Conservation (phyloP, 2,888 invertebrate genomes). For the Nephrocerus scutellatus region DNA sequence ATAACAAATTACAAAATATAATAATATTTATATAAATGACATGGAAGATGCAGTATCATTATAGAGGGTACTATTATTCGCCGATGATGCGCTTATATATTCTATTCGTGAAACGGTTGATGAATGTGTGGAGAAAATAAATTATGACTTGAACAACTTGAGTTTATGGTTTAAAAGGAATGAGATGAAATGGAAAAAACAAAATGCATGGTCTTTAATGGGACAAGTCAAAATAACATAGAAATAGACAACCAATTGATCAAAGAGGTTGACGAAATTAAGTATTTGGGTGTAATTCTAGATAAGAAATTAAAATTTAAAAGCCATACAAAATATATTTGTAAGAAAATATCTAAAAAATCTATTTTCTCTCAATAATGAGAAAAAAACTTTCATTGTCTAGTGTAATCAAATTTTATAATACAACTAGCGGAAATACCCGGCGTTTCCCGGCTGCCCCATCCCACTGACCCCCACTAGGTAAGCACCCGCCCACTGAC, state of each 20-base stretch:
- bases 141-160: not conserved
- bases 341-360: conserved; percentile 4
- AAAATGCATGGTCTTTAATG: not conserved
- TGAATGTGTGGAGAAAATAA: not conserved
- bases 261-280: not conserved
- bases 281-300: conserved; percentile 1
- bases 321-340: conserved; percentile 3
- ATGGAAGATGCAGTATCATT: no score
- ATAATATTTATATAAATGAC: no score
- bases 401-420: no score
- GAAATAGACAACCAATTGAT: not conserved
- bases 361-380: not conserved
- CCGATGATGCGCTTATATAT: not conserved
- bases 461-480: no score
- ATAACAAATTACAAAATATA: not conserved
- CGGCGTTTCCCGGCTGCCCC: no score
- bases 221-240: not conserved
- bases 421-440: no score
- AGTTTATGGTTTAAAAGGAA: not conserved
- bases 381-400: no score
- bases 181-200: not conserved
- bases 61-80: no score
- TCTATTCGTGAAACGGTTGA: not conserved
- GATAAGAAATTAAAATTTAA: conserved; percentile 3
- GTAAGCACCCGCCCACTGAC: no score